Conservation (phyloP, 2,888 invertebrate species). For the Eretmocerus hayati region DNA sequence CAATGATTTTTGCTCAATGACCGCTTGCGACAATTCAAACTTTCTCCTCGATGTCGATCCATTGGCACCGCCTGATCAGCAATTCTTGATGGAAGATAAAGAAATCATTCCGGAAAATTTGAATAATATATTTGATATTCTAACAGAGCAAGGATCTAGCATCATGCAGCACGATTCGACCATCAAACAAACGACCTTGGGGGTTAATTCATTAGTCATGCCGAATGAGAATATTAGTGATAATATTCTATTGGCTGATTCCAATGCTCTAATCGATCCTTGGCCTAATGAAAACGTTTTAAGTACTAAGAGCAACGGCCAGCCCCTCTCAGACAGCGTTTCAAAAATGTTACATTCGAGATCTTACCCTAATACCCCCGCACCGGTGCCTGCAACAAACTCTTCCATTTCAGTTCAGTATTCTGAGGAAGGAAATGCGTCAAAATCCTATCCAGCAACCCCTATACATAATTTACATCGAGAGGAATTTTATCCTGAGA, state of each 20-base stretch:
- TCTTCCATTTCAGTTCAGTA: conserved; percentile 29
- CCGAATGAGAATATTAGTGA: conserved; percentile 33
- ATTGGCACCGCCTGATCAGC: conserved; percentile 37
- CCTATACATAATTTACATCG: conserved; percentile 50
- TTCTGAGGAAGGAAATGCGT: conserved; percentile 42
- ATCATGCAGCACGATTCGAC: conserved; percentile 18
- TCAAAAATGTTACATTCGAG: conserved; percentile 41
- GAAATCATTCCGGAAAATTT: conserved; percentile 54
- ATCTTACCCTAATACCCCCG: conserved; percentile 46
- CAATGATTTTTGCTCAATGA: conserved; percentile 61
- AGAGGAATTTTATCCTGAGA: conserved; percentile 36
- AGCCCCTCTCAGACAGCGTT: too few species aligned
- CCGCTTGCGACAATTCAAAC: conserved; percentile 52
- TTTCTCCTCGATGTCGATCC: conserved; percentile 40
- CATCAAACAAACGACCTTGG: conserved; percentile 27
- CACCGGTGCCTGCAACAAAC: conserved; percentile 35
- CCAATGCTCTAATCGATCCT: conserved; percentile 32
- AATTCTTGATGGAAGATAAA: conserved; percentile 41
- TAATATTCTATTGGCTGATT: conserved; percentile 26
- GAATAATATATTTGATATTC: conserved; percentile 59
- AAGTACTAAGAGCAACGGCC: background rate
- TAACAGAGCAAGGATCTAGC: conserved; percentile 45
- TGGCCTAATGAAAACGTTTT: conserved; percentile 24
- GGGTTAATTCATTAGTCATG: conserved; percentile 28
- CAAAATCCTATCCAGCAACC: conserved; percentile 72